Conservation (phyloP, 30 jellyfish, hydroid and myxozoan species). For the Mastigias papua region DNA sequence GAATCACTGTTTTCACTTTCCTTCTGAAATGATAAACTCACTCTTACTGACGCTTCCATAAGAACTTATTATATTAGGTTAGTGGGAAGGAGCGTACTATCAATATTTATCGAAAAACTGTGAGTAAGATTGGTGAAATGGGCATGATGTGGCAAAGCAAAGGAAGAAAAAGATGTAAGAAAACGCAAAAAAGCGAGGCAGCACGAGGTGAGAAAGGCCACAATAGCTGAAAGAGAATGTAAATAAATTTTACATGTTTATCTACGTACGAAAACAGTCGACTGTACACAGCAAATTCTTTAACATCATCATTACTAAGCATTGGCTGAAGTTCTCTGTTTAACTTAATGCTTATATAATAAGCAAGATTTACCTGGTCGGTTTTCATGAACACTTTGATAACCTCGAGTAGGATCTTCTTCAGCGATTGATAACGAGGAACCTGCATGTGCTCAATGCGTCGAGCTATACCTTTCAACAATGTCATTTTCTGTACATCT, state of each 20-base stretch:
- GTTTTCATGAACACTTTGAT: constrained; percentile 19
- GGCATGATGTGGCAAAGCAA: not conserved
- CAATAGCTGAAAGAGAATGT: too few relatives aligned
- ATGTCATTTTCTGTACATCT: constrained; percentile 42
- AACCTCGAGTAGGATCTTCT: constrained; percentile 29
- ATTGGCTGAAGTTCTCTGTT: too few relatives aligned
- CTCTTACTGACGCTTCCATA: too few relatives aligned
- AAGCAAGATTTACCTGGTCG: not conserved
- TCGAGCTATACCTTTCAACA: constrained; percentile 50
- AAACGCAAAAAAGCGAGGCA: not conserved
- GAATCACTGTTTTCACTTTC: not conserved
- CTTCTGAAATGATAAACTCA: not conserved
- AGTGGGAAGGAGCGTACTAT: too few relatives aligned
- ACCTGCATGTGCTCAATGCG: constrained; percentile 87
- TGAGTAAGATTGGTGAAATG: not conserved
- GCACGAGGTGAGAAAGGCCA: too few relatives aligned
- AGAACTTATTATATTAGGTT: too few relatives aligned
- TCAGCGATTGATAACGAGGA: constrained; percentile 77
- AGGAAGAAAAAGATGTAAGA: not conserved
- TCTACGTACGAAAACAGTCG: too few relatives aligned
- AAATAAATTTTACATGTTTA: too few relatives aligned
- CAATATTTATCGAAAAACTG: not conserved
- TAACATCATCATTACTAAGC: too few relatives aligned
- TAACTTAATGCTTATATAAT: too few relatives aligned
- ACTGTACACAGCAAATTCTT: too few relatives aligned